These are phyloP conservation scores for Myotis lucifugus DNA, from an alignment of 2,113 vertebrate genomes.

Conservation along the genomic window DNA sequence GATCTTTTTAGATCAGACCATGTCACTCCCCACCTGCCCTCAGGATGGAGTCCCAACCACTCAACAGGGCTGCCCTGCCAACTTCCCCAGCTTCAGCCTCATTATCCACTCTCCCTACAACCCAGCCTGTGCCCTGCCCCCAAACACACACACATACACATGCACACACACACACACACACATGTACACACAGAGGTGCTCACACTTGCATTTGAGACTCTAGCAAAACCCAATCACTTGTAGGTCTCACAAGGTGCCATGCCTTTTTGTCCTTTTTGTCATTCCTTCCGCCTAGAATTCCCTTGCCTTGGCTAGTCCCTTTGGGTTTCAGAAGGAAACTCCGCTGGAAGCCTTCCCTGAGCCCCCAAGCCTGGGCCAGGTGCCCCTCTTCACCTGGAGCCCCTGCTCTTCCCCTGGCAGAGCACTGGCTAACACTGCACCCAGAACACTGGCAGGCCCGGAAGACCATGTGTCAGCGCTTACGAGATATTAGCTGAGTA, in stretches of 20 bases:
- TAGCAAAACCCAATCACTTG: not conserved
- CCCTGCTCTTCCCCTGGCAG: not conserved
- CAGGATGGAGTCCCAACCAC: not conserved
- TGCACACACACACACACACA: not conserved
- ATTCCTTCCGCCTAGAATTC: not conserved
- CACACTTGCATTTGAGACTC: not conserved
- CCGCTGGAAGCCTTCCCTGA: not conserved
- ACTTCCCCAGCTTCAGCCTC: not conserved
- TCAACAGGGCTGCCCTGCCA: not conserved
- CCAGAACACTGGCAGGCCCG: not conserved
- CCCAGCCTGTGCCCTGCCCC: not conserved
- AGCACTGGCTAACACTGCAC: not conserved
- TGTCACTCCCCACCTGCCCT: not conserved
- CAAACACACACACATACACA: not conserved
- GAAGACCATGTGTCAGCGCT: not conserved
- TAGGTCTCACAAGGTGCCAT: not conserved
- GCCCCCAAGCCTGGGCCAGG: not conserved
- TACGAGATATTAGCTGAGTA: not conserved
- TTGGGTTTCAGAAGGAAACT: constrained; percentile 13
- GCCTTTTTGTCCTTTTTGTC: not conserved
- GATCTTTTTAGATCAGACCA: not conserved
- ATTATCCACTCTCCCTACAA: not conserved
- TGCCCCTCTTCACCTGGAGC: not conserved
- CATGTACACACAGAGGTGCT: not conserved
- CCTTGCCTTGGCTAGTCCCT: not conserved